Conservation (phyloP, 2,797 vertebrate species). For the Muscicapa comitata region DNA sequence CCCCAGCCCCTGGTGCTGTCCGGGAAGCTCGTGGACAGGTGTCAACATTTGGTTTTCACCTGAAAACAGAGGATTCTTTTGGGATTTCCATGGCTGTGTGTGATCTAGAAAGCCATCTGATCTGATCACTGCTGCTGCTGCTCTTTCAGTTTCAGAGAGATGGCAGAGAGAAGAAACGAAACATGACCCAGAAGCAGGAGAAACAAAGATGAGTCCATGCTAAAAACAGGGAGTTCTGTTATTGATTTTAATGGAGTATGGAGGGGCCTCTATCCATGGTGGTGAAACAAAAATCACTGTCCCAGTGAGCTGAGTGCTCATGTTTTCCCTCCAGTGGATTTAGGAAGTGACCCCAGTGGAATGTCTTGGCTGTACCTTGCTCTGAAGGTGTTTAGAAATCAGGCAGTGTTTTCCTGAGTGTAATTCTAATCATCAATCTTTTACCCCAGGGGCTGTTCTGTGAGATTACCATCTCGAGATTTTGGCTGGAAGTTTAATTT, state of each 20-base stretch:
- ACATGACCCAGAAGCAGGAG: neutral
- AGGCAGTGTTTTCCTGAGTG: neutral
- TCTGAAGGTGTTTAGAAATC: neutral
- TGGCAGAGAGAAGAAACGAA: slow-evolving; percentile 13
- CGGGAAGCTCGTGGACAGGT: neutral
- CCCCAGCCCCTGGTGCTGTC: neutral
- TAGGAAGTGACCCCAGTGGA: neutral
- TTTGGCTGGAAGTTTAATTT: neutral
- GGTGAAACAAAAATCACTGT: neutral
- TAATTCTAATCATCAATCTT: neutral
- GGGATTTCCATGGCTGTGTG: neutral
- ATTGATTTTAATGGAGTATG: fast-evolving
- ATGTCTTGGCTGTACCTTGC: neutral
- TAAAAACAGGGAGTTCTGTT: neutral
- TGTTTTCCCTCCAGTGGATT: neutral
- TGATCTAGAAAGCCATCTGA: neutral
- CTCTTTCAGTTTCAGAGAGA: neutral
- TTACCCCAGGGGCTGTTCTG: neutral
- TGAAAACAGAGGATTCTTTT: neutral
- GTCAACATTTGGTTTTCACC: neutral
- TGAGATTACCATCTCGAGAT: neutral
- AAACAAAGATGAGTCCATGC: neutral
- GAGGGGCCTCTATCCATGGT: neutral
- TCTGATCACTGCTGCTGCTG: neutral
- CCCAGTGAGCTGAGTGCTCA: neutral